Percentiles rank a stretch among this genome's conserved stretches.
Evolutionary conservation across 2,888 invertebrate genomes (phyloP).

Genomic region (Drosophila imparisetae): DNA sequence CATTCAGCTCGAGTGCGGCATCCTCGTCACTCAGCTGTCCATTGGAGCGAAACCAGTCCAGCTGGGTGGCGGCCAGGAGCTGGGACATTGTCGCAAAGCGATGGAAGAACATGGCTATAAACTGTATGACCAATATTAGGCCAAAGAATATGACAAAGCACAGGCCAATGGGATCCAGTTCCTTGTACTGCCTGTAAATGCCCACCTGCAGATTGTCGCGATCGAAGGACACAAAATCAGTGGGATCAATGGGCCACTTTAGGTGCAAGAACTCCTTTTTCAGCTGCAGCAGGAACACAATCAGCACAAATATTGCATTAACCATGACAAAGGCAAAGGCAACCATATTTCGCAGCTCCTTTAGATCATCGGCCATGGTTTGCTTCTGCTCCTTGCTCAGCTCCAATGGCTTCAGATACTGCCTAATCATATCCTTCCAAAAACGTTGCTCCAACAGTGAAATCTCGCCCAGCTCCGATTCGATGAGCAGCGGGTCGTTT

Average conservation of each 20-base stretch:
- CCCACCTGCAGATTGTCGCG: conserved; percentile 85
- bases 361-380: conserved; percentile 82
- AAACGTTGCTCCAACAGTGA: conserved; percentile 89
- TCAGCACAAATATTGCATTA: conserved; percentile 90
- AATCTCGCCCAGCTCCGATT: conserved; percentile 89
- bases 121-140: conserved; percentile 89
- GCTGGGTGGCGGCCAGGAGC: conserved; percentile 89
- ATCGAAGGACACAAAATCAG: conserved; percentile 85
- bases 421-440: conserved; percentile 91
- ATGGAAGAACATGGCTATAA: conserved; percentile 90
- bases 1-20: conserved; percentile 86
- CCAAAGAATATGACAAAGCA: conserved; percentile 91
- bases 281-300: conserved; percentile 90
- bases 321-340: conserved; percentile 91
- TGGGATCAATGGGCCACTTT: conserved; percentile 88
- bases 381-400: conserved; percentile 87
- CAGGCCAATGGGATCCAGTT: conserved; percentile 90
- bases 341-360: conserved; percentile 87
- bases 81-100: conserved; percentile 91
- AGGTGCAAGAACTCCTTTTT: conserved; percentile 89
- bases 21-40: conserved; percentile 79
- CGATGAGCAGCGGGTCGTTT: conserved; percentile 88
- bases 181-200: conserved; percentile 87
- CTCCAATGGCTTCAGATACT: conserved; percentile 91
- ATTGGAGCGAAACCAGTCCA: conserved; percentile 85